Conservation (phyloP, 2,888 invertebrate species). For the Zhuqinia jingwanae region DNA sequence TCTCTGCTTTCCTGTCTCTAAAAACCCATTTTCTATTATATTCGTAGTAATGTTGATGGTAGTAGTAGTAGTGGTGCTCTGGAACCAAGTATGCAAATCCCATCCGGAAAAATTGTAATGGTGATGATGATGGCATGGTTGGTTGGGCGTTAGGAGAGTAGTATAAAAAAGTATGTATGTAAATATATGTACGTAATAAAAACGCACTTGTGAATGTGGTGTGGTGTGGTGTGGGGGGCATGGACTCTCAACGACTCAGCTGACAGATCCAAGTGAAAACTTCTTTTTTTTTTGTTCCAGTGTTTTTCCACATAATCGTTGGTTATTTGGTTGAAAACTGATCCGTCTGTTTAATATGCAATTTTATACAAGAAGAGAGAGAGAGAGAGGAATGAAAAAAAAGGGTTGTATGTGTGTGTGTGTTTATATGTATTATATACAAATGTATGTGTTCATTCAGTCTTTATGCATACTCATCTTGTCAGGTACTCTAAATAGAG, state of each 20-base stretch:
- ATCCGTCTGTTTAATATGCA: slow-evolving; percentile 67
- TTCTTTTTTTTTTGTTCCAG: slow-evolving; percentile 9
- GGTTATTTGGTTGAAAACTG: slow-evolving; percentile 54
- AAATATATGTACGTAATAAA: slow-evolving; percentile 42
- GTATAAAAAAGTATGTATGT: background rate
- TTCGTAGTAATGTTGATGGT: slow-evolving; percentile 22
- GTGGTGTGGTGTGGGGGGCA: background rate
- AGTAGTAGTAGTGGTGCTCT: slow-evolving; percentile 14
- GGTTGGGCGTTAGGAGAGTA: slow-evolving; percentile 26
- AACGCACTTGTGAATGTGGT: slow-evolving; percentile 17
- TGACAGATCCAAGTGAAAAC: slow-evolving; percentile 42
- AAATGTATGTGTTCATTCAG: no score
- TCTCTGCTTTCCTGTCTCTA: no score
- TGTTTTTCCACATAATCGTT: slow-evolving; percentile 49
- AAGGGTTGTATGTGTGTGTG: no score
- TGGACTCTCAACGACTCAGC: background rate
- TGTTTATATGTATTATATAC: no score
- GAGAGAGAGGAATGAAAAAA: slow-evolving; percentile 51
- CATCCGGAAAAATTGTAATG: slow-evolving; percentile 56
- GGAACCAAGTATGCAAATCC: slow-evolving; percentile 60
- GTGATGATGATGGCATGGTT: slow-evolving; percentile 55
- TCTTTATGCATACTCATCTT: background rate
- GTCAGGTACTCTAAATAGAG: background rate
- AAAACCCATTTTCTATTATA: no score
- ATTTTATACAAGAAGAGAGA: slow-evolving; percentile 60